Evolutionary conservation across 1,140 invertebrate genomes (phyloP), one percentile per base, ranked within the genome.

Genomic region (Sweltsa coloradensis): DNA sequence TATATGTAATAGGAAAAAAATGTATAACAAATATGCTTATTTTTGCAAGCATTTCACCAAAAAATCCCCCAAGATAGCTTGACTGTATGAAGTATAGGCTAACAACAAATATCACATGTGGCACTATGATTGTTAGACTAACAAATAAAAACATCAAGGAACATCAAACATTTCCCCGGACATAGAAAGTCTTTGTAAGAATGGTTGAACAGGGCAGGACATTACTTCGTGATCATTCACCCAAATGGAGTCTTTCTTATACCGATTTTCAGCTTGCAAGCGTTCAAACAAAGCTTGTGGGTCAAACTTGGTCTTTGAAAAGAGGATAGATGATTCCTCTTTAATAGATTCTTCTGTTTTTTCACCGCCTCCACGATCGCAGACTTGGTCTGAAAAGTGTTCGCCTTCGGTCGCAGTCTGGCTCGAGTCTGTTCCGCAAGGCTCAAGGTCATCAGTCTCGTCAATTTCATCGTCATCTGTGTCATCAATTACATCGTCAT

Each of bases 171-270:
- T 62, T 70, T 85, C 80, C 13, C 83, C 83, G 34, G 77, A 71
- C 37, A 84, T 64, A n/a, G 80, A 81, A 63, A 84, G 72, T 50
- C 79, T 70, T 64, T 79, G 75, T 36, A 81, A 62, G 59, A 83
- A 85, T 34, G 80, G 73, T 46, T 78, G 79, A 19, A 80, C 74
- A 39, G 76, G 72, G 55, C 81, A 84, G 22, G 73, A 69, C 22
- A 85, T 55, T 5, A 76, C 54, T n/a, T 76, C 65, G 59, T 75
- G 78, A 54, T 71, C 69, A 37, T 59, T 55, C 51, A 61, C 61
- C 52, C 65, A 68, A 18, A 67, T 65, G 16, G 52, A 22, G 55
- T 74, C 69, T 16, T 64, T 62, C 18, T 75, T 69, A 58, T 78
- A 75, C 41, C 67, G 59, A 53, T 75, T 73, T 40, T 70, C 68